phyloP scores from a whole-genome alignment of 2,113 vertebrate genomes.

The Apteryx mantelli region DNA sequence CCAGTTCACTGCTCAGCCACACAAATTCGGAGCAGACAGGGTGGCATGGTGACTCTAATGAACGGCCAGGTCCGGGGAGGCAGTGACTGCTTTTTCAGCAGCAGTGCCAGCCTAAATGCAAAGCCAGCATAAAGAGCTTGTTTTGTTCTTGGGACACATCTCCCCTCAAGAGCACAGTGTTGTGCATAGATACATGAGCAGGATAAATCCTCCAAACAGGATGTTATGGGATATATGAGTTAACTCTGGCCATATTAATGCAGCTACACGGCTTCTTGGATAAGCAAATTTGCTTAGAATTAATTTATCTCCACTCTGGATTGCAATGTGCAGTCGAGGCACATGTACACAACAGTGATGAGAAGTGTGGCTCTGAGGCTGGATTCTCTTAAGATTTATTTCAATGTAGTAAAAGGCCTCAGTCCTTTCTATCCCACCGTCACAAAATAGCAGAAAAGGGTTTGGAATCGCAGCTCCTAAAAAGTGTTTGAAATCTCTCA shows the following conservation, averaged over 20 bases:
- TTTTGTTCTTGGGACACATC: neutral
- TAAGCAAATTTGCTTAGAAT: neutral
- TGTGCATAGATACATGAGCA: neutral
- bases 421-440: neutral
- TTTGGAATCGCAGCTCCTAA: neutral
- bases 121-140: neutral
- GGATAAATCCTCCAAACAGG: neutral
- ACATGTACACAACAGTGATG: neutral
- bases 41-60: neutral
- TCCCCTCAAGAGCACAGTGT: neutral
- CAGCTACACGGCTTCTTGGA: neutral
- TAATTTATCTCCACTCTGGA: neutral
- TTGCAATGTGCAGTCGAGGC: neutral
- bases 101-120: neutral
- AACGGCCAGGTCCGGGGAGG: neutral
- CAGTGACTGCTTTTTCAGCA: neutral
- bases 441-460: neutral
- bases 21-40: neutral
- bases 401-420: neutral
- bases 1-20: rapidly evolving
- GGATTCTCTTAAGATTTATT: neutral
- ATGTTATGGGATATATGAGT: neutral
- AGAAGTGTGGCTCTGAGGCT: neutral
- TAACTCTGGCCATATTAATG: neutral
- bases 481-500: neutral